Percentiles rank a stretch among this genome's conserved stretches.
phyloP scores from a whole-genome alignment of 2,113 vertebrate species.

The Ctenodactylus gundi region DNA sequence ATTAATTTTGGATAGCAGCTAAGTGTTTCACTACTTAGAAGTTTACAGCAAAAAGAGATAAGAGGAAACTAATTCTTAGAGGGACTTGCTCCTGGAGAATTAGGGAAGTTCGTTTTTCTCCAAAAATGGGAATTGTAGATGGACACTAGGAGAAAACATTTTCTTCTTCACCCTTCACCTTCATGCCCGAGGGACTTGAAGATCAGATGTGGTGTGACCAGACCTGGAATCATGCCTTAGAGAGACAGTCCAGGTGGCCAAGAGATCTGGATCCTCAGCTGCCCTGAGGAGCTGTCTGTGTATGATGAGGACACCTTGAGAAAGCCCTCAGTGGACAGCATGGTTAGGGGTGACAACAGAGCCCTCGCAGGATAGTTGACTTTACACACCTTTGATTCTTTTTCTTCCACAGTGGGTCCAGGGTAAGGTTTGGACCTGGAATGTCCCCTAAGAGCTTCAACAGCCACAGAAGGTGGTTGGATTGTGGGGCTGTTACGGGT shows the following conservation, averaged over 20 bases:
- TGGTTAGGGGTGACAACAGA: not conserved
- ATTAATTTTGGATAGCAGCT: not conserved
- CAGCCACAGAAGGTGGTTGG: no score
- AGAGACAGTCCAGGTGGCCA: accelerated
- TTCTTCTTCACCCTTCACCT: not conserved
- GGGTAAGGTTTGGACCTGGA: no score
- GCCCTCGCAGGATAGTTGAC: not conserved
- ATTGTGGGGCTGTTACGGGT: no score
- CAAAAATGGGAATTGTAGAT: not conserved
- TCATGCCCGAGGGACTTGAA: not conserved
- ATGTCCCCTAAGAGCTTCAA: no score
- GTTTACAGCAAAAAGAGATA: not conserved
- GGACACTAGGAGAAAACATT: not conserved
- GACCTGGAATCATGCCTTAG: not conserved
- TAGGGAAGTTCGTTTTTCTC: not conserved
- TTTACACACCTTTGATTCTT: not conserved
- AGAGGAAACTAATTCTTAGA: not conserved
- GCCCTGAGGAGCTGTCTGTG: accelerated
- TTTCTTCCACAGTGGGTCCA: not conserved
- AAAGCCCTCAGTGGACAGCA: not conserved
- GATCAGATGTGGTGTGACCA: not conserved
- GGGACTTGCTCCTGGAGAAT: not conserved
- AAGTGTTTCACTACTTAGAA: not conserved
- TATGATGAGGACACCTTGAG: not conserved
- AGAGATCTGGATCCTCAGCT: not conserved